Evolutionary conservation across 2,113 vertebrate species (phyloP).

Genomic region (Brienomyrus longianalis): DNA sequence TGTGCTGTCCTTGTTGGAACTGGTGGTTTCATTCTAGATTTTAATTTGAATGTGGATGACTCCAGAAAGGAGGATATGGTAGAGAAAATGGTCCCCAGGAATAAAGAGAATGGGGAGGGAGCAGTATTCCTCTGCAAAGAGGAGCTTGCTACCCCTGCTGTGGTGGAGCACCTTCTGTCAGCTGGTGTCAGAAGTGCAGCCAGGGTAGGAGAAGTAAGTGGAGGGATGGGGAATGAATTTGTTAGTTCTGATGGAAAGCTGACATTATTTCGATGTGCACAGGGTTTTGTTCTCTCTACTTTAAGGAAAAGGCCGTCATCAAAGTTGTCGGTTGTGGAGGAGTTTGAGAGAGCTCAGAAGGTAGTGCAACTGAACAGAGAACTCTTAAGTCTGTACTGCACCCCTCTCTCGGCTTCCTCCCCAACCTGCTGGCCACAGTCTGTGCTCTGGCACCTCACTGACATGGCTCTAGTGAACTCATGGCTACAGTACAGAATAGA

Average conservation of each 20-base stretch:
- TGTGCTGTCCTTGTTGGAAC: constrained; percentile 55
- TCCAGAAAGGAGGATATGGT: constrained; percentile 51
- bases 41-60: constrained; percentile 52
- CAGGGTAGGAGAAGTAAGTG: constrained; percentile 56
- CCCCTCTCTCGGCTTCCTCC: constrained; percentile 43
- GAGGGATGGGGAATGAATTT: constrained; percentile 63
- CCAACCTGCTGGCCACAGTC: constrained; percentile 56
- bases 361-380: constrained; percentile 52
- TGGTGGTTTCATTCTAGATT: constrained; percentile 52
- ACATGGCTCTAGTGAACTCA: constrained; percentile 62
- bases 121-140: constrained; percentile 64
- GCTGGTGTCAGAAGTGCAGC: constrained; percentile 60
- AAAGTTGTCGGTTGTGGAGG: constrained; percentile 46
- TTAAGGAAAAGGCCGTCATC: constrained; percentile 45
- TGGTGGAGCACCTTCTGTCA: constrained; percentile 58
- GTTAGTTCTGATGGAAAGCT: constrained; percentile 63
- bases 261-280: constrained; percentile 55
- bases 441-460: constrained; percentile 62
- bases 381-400: constrained; percentile 55
- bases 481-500: constrained; percentile 59
- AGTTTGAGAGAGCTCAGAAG: constrained; percentile 57
- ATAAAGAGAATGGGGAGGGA: constrained; percentile 36
- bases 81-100: constrained; percentile 51
- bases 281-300: constrained; percentile 65
- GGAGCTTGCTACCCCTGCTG: constrained; percentile 61